Base-by-base conservation (phyloP, 1,140 invertebrate species). In the Vanessa atalanta region DNA sequence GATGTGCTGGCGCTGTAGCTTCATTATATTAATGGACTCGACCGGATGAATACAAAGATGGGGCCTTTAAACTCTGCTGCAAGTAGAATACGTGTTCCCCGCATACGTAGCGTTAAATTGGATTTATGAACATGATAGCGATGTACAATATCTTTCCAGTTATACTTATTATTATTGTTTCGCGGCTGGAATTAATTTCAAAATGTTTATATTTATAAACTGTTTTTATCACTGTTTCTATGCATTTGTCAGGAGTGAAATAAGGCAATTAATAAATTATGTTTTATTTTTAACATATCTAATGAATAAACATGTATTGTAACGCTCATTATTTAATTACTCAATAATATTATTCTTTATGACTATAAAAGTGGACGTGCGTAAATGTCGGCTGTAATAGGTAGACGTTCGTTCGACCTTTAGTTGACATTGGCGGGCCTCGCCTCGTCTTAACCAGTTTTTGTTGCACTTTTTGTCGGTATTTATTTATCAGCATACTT, bases 11-110 rank as follows among this genome's bases (percentile, higher is more conserved):
- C 80, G 80, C 81, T 86, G 89, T 88, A 80, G 88, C 88, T 88
- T 91, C 87, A 89, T 91, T 90, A 89, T 90, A 89, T 91, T 92
- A 92, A 91, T 91, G 90, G 87, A 83, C 79, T 80, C 76, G 82
- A 85, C 87, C 86, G 85, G 85, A 88, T 88, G 88, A 90, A 89
- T 89, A 88, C 86, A 88, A 88, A 88, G 85, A 89, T 77, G 85
- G 80, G 82, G 83, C 84, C 84, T 89, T 89, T 89, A 86, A 86
- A 89, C 84, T 88, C 85, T 83, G 75, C 73, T 76, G 77, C 73
- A 53, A 72, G 75, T 77, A 71, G 70, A 66, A 78, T 70, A 68
- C 75, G 74, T 77, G 73, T 78, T 72, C 68, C 76, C 70, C 66
- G 72, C 80, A 83, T 83, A 83, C 77, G 78, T 79, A 70, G 75